Base-by-base conservation (phyloP, 2,113 vertebrate species). In the Neodon shergylaensis region DNA sequence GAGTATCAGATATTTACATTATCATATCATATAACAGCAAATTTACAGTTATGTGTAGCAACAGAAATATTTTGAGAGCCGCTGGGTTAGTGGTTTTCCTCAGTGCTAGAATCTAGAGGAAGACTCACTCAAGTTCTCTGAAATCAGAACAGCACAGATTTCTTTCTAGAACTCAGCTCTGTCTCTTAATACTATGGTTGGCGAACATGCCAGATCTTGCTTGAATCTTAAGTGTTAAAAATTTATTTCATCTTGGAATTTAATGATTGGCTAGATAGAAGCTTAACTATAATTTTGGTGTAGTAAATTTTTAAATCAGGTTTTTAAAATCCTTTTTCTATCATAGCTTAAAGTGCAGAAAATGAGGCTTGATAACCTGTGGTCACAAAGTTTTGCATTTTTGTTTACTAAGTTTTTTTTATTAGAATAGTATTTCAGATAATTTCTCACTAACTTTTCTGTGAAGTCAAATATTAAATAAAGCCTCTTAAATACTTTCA, bases 191-290 rank as follows among this genome's bases (percentile, higher is more conserved):
- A 49, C 33, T 92, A 83, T 86, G 63, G 83, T 61, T 96, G 65
- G 22, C 95, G 44, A 74, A 36, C 26, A 87, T 90, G 61, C 36
- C 19, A 54, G 66, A 61, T 44, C 39, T 92, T 93, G 66, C 49
- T 85, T 58, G 63, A 95, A 17, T 96, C 44, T 92, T 68, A 89
- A 77, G 42, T 92, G 90, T 86, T 89, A 82, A 42, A 10, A 68
- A 26, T 26, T 83, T 1, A 49, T 79, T 92, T 92, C 31, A 22
- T 44, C 49, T 84, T 84, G 28, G 39, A 90, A 72, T 81, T 88
- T 19, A 92, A 58, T 83, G 7, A 94, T 96, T 96, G 65, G 39
- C 52, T 94, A 86, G 52, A 95, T 94, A 86, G 61, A 92, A 54
- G 8, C 7, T 5, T 94, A 89, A 61, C 36, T 94, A 6, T 79